Conservation (phyloP, 1,140 invertebrate species). For the Trichoplusia ni region DNA sequence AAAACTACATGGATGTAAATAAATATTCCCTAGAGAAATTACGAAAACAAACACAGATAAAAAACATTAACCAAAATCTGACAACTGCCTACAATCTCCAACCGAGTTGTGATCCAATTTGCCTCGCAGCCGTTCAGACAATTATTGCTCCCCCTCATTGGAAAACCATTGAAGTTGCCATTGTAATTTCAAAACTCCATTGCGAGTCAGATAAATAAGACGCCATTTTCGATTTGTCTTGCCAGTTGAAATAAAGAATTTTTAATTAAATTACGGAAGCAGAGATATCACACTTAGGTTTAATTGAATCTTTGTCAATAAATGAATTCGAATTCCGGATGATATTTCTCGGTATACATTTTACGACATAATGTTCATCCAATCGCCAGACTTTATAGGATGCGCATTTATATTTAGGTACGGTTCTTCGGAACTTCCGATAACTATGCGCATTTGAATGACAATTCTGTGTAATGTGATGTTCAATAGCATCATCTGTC, state of each 20-base stretch:
- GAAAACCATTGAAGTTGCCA: constrained; percentile 43
- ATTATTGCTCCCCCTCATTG: constrained; percentile 43
- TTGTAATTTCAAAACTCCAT: constrained; percentile 39
- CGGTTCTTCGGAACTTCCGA: constrained; percentile 16
- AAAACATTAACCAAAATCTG: constrained; percentile 10
- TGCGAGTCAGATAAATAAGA: constrained; percentile 19
- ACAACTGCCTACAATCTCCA: constrained; percentile 14
- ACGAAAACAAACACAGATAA: background rate
- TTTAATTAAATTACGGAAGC: constrained; percentile 31
- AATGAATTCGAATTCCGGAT: constrained; percentile 5
- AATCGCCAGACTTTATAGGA: constrained; percentile 22
- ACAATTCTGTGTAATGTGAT: background rate
- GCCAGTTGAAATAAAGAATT: constrained; percentile 9
- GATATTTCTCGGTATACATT: constrained; percentile 4
- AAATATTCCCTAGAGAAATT: constrained; percentile 2
- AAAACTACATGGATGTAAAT: too few relatives aligned
- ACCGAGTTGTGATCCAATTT: constrained; percentile 33
- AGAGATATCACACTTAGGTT: constrained; percentile 26
- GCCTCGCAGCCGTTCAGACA: constrained; percentile 40
- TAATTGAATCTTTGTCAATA: constrained; percentile 33
- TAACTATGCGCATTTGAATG: constrained; percentile 1
- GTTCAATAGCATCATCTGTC: background rate
- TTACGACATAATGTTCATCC: constrained; percentile 35
- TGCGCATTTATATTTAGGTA: constrained; percentile 31
- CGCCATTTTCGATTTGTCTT: constrained; percentile 31